These are phyloP conservation scores for Triops cancriformis DNA, from an alignment of 1,140 invertebrate genomes.

Conservation along the genomic window DNA sequence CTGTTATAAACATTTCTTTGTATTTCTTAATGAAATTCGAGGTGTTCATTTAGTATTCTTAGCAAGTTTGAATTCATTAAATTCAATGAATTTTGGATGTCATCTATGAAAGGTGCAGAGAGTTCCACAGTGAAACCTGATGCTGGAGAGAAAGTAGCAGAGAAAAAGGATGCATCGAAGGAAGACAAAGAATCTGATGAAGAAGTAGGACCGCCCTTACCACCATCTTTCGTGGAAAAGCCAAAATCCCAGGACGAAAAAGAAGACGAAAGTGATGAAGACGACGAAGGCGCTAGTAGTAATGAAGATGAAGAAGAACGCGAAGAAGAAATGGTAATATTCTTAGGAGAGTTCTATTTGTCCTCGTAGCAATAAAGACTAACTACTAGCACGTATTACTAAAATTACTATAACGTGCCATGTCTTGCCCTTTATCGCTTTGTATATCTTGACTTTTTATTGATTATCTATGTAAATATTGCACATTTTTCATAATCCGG, in stretches of 20 bases:
- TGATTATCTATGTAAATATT: slow-evolving; percentile 16
- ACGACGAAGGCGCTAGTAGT: slow-evolving; percentile 29
- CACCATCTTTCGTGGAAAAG: slow-evolving; percentile 25
- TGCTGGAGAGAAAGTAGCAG: neutral
- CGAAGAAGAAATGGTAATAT: slow-evolving; percentile 47
- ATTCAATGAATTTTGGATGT: too few species aligned
- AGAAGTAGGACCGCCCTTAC: slow-evolving; percentile 37
- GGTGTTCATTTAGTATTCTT: too few species aligned
- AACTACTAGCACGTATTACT: too few species aligned
- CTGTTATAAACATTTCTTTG: too few species aligned
- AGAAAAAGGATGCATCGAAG: slow-evolving; percentile 26
- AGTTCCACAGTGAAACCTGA: neutral
- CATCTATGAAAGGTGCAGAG: neutral
- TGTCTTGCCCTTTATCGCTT: too few species aligned
- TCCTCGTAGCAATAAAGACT: neutral
- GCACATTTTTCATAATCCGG: too few species aligned
- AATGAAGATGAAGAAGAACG: slow-evolving; percentile 36
- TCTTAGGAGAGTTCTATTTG: slow-evolving; percentile 31
- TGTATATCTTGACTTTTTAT: slow-evolving; percentile 20
- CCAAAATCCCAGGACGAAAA: slow-evolving; percentile 21
- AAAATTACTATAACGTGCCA: too few species aligned
- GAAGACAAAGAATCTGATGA: slow-evolving; percentile 26
- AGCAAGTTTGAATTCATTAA: too few species aligned
- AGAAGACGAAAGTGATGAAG: slow-evolving; percentile 25
- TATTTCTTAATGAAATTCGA: too few species aligned